Conservation (phyloP, 2,888 invertebrate species). For the Cephus nigrinus region DNA sequence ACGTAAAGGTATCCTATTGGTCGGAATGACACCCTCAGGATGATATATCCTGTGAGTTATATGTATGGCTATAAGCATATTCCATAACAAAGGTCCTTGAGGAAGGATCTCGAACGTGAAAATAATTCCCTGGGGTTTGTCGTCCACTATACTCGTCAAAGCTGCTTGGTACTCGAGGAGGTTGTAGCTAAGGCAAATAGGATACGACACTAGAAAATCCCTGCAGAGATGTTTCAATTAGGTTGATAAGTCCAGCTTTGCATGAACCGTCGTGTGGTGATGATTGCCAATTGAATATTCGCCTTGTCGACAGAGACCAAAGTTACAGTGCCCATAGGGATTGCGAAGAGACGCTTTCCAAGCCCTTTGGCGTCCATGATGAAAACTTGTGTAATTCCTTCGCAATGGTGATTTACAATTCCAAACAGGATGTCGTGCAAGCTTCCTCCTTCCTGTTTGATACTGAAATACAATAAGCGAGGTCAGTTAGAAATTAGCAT, state of each 20-base stretch:
- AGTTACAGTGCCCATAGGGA: background rate
- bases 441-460: no score
- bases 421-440: no score
- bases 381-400: background rate
- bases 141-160: background rate
- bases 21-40: background rate
- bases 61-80: background rate
- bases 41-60: background rate
- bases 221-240: background rate
- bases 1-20: background rate
- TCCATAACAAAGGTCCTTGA: background rate
- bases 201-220: background rate
- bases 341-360: background rate
- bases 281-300: background rate
- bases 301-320: background rate
- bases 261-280: background rate
- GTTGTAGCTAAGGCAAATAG: background rate
- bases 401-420: no score
- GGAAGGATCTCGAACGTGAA: background rate
- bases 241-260: background rate
- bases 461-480: no score
- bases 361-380: background rate
- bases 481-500: background rate
- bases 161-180: background rate
- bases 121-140: background rate